Conservation (phyloP, 2,797 vertebrate species). For the Carapus acus region DNA sequence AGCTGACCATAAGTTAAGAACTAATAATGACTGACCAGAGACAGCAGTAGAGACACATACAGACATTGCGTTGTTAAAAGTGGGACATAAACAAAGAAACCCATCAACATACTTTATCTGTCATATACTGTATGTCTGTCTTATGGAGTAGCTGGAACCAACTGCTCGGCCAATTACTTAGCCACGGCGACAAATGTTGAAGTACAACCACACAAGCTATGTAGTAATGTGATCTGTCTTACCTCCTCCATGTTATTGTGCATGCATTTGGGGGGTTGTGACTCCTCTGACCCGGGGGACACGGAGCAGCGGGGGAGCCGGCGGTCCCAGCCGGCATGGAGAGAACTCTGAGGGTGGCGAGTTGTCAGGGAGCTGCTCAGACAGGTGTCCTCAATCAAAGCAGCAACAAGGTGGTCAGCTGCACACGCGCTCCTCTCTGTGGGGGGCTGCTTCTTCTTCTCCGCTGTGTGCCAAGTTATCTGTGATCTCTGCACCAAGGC, state of each 20-base stretch:
- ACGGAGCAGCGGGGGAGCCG: constrained; percentile 38
- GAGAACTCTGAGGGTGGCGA: constrained; percentile 36
- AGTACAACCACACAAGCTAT: neutral
- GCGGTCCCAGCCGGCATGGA: constrained; percentile 47
- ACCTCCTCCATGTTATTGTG: constrained; percentile 70
- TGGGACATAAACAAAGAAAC: too few species aligned
- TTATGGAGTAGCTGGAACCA: neutral
- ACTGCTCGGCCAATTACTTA: neutral
- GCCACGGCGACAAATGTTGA: too few species aligned
- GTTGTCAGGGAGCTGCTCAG: constrained; percentile 37
- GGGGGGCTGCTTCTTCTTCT: constrained; percentile 32
- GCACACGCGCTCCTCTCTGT: constrained; percentile 15
- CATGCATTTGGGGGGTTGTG: constrained; percentile 55
- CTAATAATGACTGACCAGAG: neutral
- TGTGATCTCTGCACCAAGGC: constrained; percentile 31
- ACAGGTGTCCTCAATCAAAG: constrained; percentile 49
- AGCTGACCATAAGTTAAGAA: too few species aligned
- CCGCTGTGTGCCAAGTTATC: constrained; percentile 25
- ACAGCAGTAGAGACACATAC: too few species aligned
- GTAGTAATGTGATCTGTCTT: constrained; percentile 37
- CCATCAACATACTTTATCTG: too few species aligned
- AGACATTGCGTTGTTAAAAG: too few species aligned
- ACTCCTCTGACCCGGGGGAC: constrained; percentile 54
- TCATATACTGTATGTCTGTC: neutral
- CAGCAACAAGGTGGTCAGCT: constrained; percentile 41